Base-by-base conservation (phyloP, 2,113 vertebrate species). In the Sapayoa aenigma region DNA sequence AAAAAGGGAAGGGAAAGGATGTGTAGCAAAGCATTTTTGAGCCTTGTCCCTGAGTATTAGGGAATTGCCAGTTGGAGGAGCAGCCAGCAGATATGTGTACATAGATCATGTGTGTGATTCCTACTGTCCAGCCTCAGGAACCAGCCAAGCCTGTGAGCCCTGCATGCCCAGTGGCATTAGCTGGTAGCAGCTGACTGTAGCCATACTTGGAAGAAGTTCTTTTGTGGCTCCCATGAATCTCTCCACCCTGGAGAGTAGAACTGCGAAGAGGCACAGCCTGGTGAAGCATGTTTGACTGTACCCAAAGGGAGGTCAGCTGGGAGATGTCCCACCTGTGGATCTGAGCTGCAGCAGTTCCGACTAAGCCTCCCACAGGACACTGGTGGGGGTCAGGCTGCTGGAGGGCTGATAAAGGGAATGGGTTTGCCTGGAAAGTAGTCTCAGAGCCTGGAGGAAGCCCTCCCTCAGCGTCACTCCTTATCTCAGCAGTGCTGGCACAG, bases 101-200 rank as follows among this genome's bases (percentile, higher is more conserved):
- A 0, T 8, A 15, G 42, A 25, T 53, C 14, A 2, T 11, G 27
- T 59, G 8, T 0, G 0, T 76, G 31, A 24, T 52, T 79, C 67
- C 9, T 27, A 14, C 37, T 23, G 8, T 42, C 52, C 66, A 23
- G 20, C 24, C 42, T 65, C 37, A 28, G 50, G 27, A 84, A 2
- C 50, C 49, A 69, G 31, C 42, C 60, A 30, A 71, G 60, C 31
- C 65, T 39, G 5, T 71, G 66, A 14, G 68, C 14, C 23, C 31
- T 42, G 49, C 23, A 3, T 9, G 31, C 44, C 11, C 62, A 31
- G 39, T n/a, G 25, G 12, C 71, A 42, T 49, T 72, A 42, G 30
- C 41, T 47, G 67, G 20, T 73, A 53, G 55, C 2, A 6, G 49
- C 20, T 55, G 56, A 59, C 27, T 2, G 0, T 35, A 53, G 28